Base-by-base conservation (phyloP, 1,140 invertebrate genomes). In the Drosophila kurseongensis region DNA sequence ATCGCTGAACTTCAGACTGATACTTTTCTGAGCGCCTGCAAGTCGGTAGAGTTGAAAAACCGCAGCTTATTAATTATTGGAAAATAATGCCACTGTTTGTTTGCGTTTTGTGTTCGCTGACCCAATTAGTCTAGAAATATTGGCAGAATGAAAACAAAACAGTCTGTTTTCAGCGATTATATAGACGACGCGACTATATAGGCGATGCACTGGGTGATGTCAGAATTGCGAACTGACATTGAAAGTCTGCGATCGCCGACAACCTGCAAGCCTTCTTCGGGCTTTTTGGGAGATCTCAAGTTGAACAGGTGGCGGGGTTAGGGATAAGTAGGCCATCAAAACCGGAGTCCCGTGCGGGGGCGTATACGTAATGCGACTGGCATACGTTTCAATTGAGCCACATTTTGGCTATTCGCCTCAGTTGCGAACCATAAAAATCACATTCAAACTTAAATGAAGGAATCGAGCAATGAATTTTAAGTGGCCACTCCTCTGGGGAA, bases 21-120 rank as follows among this genome's bases (percentile, higher is more conserved):
- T 59, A 60, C 55, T 80, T 65, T 75, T 69, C 82, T 86, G 83
- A 79, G 83, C 82, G 75, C 82, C 82, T 68, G 69, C 78, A 72
- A 75, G 63, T 57, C 58, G 75, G 47, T 62, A 63, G 63, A 48
- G 27, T 36, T 51, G 44, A 52, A 40, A 50, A 57, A 50, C 58
- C 47, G 48, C 40, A 77, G 52, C 44, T 61, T 47, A 58, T 59
- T 13, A 58, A 41, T 60, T 50, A 44, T 45, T 38, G 54, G 32
- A 45, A 52, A 42, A 55, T 47, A 67, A 58, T 50, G 54, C 80
- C 47, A 75, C 71, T 61, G 69, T 68, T 68, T 88, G 69, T 75
- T 82, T 78, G 62, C 36, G 57, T 47, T 47, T 68, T 41, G 62
- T 51, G 48, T 61, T 72, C 44, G 38, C 59, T 85, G 81, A 82